Evolutionary conservation across 2,113 vertebrate species (phyloP).

Genomic region (Eretmochelys imbricata): DNA sequence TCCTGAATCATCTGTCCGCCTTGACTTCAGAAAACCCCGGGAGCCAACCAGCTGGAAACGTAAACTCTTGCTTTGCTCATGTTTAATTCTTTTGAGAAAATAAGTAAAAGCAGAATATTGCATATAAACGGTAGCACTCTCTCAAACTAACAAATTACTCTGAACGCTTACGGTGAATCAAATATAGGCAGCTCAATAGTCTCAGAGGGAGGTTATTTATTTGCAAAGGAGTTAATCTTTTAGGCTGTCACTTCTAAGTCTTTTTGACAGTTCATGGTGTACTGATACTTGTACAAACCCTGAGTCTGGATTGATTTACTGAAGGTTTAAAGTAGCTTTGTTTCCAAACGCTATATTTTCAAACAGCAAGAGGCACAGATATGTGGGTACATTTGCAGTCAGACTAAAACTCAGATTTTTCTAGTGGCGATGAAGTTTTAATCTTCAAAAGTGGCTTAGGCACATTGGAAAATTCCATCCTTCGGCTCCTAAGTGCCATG

Average conservation of each 20-base stretch:
- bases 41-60: not conserved
- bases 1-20: not conserved
- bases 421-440: not conserved
- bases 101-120: not conserved
- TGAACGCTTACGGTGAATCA: not conserved
- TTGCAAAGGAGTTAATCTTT: not conserved
- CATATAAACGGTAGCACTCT: not conserved
- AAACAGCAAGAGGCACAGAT: not conserved
- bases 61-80: not conserved
- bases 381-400: not conserved
- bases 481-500: not conserved
- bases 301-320: not conserved
- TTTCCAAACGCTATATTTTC: not conserved
- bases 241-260: not conserved
- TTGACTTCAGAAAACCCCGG: not conserved
- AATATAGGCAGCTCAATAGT: not conserved
- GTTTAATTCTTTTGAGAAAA: not conserved
- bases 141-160: not conserved
- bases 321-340: not conserved
- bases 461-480: no score
- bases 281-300: not conserved
- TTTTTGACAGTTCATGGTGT: not conserved
- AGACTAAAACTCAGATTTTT: not conserved
- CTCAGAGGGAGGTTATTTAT: not conserved
- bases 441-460: not conserved